These are phyloP conservation scores for Ichneumon xanthorius DNA, from an alignment of 2,888 invertebrate genomes.

Conservation along the genomic window DNA sequence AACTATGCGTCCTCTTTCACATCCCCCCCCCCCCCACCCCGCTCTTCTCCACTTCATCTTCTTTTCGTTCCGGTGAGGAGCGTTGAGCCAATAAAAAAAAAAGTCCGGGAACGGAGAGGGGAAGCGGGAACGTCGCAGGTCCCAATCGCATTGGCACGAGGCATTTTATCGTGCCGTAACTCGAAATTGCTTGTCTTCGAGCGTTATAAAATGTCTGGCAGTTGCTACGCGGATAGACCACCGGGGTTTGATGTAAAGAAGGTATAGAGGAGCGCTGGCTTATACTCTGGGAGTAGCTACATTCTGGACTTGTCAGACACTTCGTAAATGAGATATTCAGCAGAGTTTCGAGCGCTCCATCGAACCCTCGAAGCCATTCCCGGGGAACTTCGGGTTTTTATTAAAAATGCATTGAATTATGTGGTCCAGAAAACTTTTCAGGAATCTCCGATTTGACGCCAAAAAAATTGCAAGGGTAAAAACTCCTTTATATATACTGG, in stretches of 20 bases:
- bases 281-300: constrained; percentile 24
- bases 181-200: constrained; percentile 76
- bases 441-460: neutral
- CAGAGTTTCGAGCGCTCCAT: neutral
- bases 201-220: constrained; percentile 77
- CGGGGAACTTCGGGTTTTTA: neutral
- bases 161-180: constrained; percentile 79
- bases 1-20: constrained; percentile 37
- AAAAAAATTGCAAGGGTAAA: neutral
- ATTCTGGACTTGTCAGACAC: constrained; percentile 24
- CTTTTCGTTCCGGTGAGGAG: constrained; percentile 2
- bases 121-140: constrained; percentile 45
- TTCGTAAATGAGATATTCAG: constrained; percentile 51
- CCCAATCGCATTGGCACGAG: constrained; percentile 68
- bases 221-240: constrained; percentile 50
- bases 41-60: constrained; percentile 34
- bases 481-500: neutral
- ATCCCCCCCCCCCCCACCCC: constrained; percentile 1
- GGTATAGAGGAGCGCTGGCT: constrained; percentile 26
- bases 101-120: constrained; percentile 42
- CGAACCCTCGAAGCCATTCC: neutral
- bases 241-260: constrained; percentile 54
- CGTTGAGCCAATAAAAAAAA: constrained; percentile 56
- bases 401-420: neutral
- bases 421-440: neutral